phyloP scores from a whole-genome alignment of 2,888 invertebrate species.

The Eudasyphora cyanicolor region DNA sequence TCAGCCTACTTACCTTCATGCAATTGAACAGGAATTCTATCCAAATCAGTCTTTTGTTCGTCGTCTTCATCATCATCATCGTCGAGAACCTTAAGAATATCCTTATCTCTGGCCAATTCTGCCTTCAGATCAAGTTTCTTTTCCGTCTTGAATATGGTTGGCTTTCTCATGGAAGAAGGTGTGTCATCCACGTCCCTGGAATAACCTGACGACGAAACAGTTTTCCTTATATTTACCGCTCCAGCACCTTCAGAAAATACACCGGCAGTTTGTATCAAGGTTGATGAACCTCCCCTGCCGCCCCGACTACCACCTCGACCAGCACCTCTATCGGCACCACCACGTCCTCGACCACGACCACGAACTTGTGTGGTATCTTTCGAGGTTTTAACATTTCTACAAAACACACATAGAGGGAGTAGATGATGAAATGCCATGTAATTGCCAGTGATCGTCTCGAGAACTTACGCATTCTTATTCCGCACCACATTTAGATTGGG shows the following conservation, averaged over 20 bases:
- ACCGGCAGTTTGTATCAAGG: conserved; percentile 78
- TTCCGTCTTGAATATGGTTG: conserved; percentile 72
- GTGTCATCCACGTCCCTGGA: conserved; percentile 72
- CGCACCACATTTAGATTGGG: conserved; percentile 84
- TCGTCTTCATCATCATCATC: conserved; percentile 75
- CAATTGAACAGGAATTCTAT: conserved; percentile 75
- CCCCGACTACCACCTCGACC: conserved; percentile 69
- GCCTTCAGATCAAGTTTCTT: conserved; percentile 74
- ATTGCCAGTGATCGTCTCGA: background rate
- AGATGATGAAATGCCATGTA: background rate
- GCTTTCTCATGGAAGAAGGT: conserved; percentile 71
- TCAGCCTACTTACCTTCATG: conserved; percentile 72
- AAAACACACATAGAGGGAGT: background rate
- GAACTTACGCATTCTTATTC: conserved; percentile 81
- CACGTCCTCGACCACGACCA: conserved; percentile 72
- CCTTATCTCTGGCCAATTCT: conserved; percentile 68
- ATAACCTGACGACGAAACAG: conserved; percentile 66
- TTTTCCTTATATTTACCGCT: conserved; percentile 71
- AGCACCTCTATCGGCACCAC: conserved; percentile 70
- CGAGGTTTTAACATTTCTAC: conserved; percentile 78
- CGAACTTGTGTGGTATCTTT: conserved; percentile 75
- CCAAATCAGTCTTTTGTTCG: conserved; percentile 74
- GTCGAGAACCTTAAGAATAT: conserved; percentile 73
- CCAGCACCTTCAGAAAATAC: conserved; percentile 79
- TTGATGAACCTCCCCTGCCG: conserved; percentile 70